Conservation (phyloP, 2,113 vertebrate species). For the Tetrao urogallus region DNA sequence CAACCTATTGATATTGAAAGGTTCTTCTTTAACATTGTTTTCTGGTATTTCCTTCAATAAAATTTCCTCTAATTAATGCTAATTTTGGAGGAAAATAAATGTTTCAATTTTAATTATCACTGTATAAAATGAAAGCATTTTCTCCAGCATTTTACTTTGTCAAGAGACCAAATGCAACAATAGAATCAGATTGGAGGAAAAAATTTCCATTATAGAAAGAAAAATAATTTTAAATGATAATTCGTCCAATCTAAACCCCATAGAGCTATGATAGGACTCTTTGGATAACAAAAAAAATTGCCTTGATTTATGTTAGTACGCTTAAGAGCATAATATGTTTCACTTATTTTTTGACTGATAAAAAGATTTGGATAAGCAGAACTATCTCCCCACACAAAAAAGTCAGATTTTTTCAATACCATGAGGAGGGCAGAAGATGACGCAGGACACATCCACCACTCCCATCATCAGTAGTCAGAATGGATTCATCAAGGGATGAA, state of each 20-base stretch:
- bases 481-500: not conserved
- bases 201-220: conserved; percentile 7
- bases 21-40: conserved; percentile 21
- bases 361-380: conserved; percentile 6
- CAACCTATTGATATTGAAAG: not conserved
- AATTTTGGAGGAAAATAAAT: not conserved
- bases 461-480: not conserved
- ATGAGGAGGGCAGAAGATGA: not conserved
- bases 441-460: not conserved
- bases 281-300: conserved; percentile 21
- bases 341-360: conserved; percentile 36
- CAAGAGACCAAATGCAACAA: conserved; percentile 34
- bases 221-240: conserved; percentile 36
- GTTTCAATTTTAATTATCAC: conserved; percentile 8
- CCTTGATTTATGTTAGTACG: conserved; percentile 48
- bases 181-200: conserved; percentile 3
- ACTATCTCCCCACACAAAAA: not conserved
- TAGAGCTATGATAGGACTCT: not conserved
- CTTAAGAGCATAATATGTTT: conserved; percentile 26
- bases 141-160: not conserved
- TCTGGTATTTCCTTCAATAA: not conserved
- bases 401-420: not conserved
- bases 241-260: conserved; percentile 32
- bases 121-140: conserved; percentile 15
- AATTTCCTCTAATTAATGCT: not conserved